Percentiles rank a stretch among this genome's conserved stretches.
Conservation (phyloP, 2,888 invertebrate species). For the Hylaea fasciaria region DNA sequence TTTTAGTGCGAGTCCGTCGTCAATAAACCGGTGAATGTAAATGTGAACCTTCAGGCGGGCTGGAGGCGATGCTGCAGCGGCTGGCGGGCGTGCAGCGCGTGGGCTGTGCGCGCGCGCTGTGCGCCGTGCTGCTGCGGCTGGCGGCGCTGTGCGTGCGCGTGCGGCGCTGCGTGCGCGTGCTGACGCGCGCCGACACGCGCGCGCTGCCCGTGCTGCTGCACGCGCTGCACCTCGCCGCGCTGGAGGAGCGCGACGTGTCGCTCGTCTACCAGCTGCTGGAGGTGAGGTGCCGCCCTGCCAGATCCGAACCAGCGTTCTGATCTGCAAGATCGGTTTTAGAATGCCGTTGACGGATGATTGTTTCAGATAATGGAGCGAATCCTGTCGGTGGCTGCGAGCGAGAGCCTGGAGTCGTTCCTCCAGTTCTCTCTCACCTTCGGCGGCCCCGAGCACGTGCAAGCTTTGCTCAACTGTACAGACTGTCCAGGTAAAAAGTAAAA, state of each 20-base stretch:
- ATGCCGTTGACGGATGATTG: too few relatives aligned
- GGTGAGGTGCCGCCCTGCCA: slow-evolving; percentile 73
- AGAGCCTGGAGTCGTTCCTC: slow-evolving; percentile 92
- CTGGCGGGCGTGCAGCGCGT: slow-evolving; percentile 94
- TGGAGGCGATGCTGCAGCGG: slow-evolving; percentile 92
- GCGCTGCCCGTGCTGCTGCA: slow-evolving; percentile 93
- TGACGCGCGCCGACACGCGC: slow-evolving; percentile 93
- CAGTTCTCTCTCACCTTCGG: slow-evolving; percentile 96
- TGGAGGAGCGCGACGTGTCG: slow-evolving; percentile 86
- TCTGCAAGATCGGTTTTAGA: neutral
- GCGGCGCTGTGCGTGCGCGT: slow-evolving; percentile 96
- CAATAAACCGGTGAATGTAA: too few relatives aligned
- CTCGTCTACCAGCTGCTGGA: slow-evolving; percentile 96
- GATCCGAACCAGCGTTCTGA: neutral
- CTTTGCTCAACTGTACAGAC: slow-evolving; percentile 91
- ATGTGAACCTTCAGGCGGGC: slow-evolving; percentile 79
- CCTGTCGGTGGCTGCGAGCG: slow-evolving; percentile 94
- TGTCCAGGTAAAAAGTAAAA: slow-evolving; percentile 81
- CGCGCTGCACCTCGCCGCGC: slow-evolving; percentile 89
- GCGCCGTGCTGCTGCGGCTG: slow-evolving; percentile 95
- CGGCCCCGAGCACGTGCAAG: slow-evolving; percentile 94
- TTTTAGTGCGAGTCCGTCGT: too few relatives aligned
- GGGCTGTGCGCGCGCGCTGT: slow-evolving; percentile 93
- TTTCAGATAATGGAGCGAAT: slow-evolving; percentile 96
- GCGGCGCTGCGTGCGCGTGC: slow-evolving; percentile 93